phyloP scores from a whole-genome alignment of 2,888 invertebrate genomes.

The Notocelia uddmanniana region DNA sequence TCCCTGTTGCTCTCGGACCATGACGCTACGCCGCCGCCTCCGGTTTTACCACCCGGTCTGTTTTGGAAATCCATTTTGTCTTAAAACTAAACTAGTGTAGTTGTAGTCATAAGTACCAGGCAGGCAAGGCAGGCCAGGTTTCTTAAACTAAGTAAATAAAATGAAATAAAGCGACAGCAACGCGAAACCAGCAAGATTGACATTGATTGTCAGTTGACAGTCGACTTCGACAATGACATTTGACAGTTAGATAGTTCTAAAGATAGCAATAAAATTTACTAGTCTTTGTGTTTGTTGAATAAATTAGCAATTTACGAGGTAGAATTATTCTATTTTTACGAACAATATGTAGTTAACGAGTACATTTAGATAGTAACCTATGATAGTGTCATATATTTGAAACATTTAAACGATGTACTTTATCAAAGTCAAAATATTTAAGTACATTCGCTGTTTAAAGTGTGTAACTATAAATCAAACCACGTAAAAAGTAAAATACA shows the following conservation, averaged over 20 bases:
- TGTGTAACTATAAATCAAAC: background rate
- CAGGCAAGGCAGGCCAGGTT: no score
- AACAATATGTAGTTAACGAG: conserved; percentile 3
- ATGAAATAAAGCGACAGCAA: conserved; percentile 4
- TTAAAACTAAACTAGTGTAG: background rate
- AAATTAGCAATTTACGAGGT: no score
- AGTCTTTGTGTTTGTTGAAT: no score
- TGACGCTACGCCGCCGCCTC: conserved; percentile 99
- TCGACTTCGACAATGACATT: background rate
- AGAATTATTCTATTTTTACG: no score
- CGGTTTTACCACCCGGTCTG: conserved; percentile 99
- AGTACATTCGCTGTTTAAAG: no score
- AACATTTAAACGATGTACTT: background rate
- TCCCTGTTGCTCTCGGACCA: conserved; percentile 99
- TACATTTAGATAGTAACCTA: background rate
- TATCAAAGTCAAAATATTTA: background rate
- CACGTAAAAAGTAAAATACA: background rate
- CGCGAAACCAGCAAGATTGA: background rate
- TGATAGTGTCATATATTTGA: background rate
- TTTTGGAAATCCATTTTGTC: conserved; percentile 99
- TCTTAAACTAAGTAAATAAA: conserved; percentile 10
- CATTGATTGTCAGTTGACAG: no score
- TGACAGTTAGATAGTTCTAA: background rate
- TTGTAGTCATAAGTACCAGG: conserved; percentile 5
- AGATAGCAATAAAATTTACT: background rate